These are phyloP conservation scores for Thaumatotibia leucotreta DNA, from an alignment of 1,140 invertebrate genomes.

Conservation along the genomic window DNA sequence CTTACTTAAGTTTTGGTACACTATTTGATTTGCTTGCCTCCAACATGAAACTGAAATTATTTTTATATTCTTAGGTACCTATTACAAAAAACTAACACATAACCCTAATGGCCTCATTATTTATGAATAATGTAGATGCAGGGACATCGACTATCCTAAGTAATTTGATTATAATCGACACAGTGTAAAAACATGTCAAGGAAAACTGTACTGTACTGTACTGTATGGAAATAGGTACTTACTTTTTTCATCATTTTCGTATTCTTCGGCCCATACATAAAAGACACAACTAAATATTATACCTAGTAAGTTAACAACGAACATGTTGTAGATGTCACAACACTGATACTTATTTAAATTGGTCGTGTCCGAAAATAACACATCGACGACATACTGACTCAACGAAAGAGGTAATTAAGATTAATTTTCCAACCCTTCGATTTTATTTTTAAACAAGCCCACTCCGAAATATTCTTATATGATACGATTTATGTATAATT, in stretches of 20 bases:
- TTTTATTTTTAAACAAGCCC: not conserved
- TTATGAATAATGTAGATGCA: not conserved
- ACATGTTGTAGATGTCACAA: conserved; percentile 20
- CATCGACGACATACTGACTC: not conserved
- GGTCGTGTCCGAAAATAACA: conserved; percentile 12
- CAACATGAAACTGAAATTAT: no score
- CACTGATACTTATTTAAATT: conserved; percentile 25
- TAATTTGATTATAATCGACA: not conserved
- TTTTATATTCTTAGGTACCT: no score
- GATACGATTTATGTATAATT: not conserved
- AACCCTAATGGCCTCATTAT: no score
- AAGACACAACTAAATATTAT: conserved; percentile 31
- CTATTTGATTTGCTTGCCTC: no score
- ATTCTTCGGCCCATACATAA: conserved; percentile 34
- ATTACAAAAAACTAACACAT: no score
- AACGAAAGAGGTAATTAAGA: not conserved
- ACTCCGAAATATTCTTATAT: not conserved
- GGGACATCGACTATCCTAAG: not conserved
- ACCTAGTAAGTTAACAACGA: conserved; percentile 15
- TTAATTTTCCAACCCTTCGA: no score
- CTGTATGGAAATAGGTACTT: conserved; percentile 42
- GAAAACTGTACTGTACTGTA: no score
- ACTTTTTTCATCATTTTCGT: conserved; percentile 54
- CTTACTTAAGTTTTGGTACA: no score
- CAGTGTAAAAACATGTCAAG: not conserved